phyloP scores from a whole-genome alignment of 37 sponge, comb jelly and placozoan species.

The Theonella swinhoei region DNA sequence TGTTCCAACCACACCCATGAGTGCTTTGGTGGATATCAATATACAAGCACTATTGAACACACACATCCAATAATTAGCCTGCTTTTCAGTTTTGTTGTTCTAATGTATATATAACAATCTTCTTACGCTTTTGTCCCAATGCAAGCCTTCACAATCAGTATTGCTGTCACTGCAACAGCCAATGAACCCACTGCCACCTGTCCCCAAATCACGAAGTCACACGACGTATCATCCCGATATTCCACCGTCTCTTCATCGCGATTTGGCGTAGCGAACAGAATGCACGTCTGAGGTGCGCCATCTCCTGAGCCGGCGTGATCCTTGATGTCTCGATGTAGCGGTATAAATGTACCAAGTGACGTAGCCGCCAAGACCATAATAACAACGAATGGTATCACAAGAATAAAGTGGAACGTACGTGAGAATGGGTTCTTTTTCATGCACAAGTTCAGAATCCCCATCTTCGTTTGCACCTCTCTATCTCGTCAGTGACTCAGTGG shows the following conservation, averaged over 20 bases:
- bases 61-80: background rate
- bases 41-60: background rate
- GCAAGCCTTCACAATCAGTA: background rate
- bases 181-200: background rate
- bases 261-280: conserved; percentile 3
- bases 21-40: background rate
- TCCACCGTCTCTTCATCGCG: background rate
- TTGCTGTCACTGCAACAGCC: background rate
- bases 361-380: background rate
- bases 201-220: conserved; percentile 14
- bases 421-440: background rate
- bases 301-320: background rate
- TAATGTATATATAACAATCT: background rate
- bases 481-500: background rate
- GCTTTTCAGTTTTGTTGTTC: background rate
- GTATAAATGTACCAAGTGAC: background rate
- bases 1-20: background rate
- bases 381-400: background rate
- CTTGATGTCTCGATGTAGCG: background rate
- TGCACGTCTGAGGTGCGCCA: background rate
- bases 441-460: background rate
- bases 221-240: background rate
- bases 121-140: conserved; percentile 19
- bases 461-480: background rate
- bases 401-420: background rate